These are phyloP conservation scores for Toxonevra muliebris DNA, from an alignment of 2,888 invertebrate species.

Conservation along the genomic window DNA sequence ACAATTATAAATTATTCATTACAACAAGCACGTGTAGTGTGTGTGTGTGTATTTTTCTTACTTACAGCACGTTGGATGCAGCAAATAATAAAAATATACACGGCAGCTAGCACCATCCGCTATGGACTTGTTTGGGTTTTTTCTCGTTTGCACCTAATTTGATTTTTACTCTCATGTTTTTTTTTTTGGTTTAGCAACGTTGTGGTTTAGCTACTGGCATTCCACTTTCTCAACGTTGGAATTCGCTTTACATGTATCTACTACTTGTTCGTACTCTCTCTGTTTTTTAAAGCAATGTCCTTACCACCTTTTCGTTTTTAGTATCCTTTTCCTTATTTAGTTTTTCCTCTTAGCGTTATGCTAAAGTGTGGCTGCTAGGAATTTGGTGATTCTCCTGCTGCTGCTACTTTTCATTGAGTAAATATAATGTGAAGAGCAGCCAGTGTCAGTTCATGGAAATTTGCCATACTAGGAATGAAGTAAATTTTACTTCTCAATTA, in stretches of 20 bases:
- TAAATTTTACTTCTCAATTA: too few relatives aligned
- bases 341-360: not conserved
- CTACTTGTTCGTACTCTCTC: slow-evolving; percentile 10
- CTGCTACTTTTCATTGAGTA: too few relatives aligned
- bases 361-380: slow-evolving; percentile 17
- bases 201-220: slow-evolving; percentile 41
- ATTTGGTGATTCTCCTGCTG: not conserved
- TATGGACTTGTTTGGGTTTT: slow-evolving; percentile 37
- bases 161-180: slow-evolving; percentile 50
- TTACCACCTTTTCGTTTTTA: slow-evolving; percentile 14
- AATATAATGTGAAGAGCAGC: too few relatives aligned
- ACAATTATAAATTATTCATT: slow-evolving; percentile 61
- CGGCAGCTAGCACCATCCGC: slow-evolving; percentile 20
- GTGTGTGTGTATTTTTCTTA: slow-evolving; percentile 16
- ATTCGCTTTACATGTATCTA: slow-evolving; percentile 7
- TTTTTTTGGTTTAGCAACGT: slow-evolving; percentile 34
- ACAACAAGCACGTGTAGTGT: slow-evolving; percentile 37
- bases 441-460: too few relatives aligned
- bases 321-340: too few relatives aligned
- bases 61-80: slow-evolving; percentile 35
- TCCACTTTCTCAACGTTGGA: slow-evolving; percentile 19
- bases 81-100: not conserved
- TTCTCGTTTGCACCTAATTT: slow-evolving; percentile 62
- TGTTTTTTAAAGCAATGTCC: not conserved
- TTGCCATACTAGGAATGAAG: too few relatives aligned